Conservation (phyloP, 2,113 vertebrate genomes). For the Chinchilla lanigera region DNA sequence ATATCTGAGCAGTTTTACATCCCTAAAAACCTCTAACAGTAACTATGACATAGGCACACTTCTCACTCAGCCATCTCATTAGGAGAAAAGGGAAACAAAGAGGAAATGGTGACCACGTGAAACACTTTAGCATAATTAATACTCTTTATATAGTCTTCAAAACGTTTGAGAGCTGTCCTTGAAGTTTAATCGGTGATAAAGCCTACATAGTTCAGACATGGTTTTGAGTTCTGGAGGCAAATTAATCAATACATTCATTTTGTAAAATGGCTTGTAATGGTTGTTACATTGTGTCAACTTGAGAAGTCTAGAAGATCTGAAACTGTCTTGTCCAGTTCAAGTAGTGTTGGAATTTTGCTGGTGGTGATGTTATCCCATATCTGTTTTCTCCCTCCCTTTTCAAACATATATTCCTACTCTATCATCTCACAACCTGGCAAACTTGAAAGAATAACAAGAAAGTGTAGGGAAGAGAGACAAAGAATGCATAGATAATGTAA, state of each 20-base stretch:
- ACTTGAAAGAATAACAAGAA: background rate
- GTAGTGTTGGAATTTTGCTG: background rate
- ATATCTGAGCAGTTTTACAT: too few species aligned
- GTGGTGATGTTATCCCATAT: background rate
- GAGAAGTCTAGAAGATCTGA: background rate
- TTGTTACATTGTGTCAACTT: too few species aligned
- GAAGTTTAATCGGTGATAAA: background rate
- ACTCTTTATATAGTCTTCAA: background rate
- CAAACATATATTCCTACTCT: background rate
- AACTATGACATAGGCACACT: background rate
- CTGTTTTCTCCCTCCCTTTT: background rate
- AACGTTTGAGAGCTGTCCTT: background rate
- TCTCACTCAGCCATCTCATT: background rate
- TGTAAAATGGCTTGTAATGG: background rate
- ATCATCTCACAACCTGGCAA: background rate
- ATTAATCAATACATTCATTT: background rate
- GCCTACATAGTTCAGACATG: background rate
- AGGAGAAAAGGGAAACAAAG: background rate
- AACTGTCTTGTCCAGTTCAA: background rate
- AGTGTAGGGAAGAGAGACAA: background rate
- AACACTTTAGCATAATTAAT: background rate
- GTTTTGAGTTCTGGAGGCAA: background rate
- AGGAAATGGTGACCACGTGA: background rate
- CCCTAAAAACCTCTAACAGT: too few species aligned
- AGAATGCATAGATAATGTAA: background rate